Base-by-base conservation (phyloP, 1,140 invertebrate genomes). In the Solenopsis fugax region DNA sequence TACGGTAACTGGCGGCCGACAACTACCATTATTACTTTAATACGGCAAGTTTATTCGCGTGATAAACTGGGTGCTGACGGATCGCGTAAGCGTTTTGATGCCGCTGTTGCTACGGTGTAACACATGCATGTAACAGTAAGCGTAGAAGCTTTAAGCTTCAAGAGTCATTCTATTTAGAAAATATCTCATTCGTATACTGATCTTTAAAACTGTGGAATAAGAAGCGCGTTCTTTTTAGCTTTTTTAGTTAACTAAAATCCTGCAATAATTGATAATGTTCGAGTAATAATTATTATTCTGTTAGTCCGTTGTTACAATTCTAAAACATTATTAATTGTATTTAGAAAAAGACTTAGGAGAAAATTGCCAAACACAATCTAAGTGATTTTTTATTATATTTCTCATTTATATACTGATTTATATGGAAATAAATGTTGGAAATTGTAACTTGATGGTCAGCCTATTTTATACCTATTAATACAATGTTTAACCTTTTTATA, bases 1-100 rank as follows among this genome's bases (percentile, higher is more conserved):
- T 34, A 45, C 60, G n/a, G 24, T 85, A 78, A 85, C 54, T 48
- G n/a, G 18, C 37, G 7, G 56, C 24, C 41, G 64, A 76, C 67
- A 86, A 89, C 58, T 72, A 50, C 34, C 52, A 71, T 90, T 90
- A 87, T 84, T 86, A 78, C 48, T 81, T 82, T 86, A 88, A 88
- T 75, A 71, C 58, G n/a, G 24, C 48, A 60, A 88, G 76, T 89
- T 89, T 50, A 76, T 52, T 72, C 76, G 45, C 24, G 37, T 48
- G 52, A 58, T n/a, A 64, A 45, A 80, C 1, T 21, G 13, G 37
- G 18, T 29, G 4, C 48, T 64, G 12, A 18, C 58, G 10, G 41
- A 62, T 71, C 41, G 21, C 4, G 41, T 54, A 9, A 24, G 21
- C n/a, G 34, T 34, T 41, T 48, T 29, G 41, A 29, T 48, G 50